Evolutionary conservation across 2,888 invertebrate species (phyloP).

Genomic region (Cephus runcator): DNA sequence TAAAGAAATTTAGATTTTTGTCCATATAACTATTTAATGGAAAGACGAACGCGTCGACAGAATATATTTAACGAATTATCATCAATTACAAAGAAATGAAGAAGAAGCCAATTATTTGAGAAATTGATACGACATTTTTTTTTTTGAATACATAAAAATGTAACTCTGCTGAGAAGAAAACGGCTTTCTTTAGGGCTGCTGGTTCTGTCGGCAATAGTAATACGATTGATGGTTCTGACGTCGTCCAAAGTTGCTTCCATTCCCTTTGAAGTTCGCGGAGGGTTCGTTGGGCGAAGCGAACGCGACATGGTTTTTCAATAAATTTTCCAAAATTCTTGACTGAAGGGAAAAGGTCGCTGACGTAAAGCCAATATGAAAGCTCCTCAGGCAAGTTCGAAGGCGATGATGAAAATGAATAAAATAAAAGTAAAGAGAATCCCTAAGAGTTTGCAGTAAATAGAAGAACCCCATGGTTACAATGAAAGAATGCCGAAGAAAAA

Average conservation of each 20-base stretch:
- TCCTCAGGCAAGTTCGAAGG: neutral
- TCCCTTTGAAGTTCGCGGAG: neutral
- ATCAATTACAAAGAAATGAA: neutral
- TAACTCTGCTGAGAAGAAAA: neutral
- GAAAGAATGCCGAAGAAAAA: neutral
- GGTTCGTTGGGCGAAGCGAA: neutral
- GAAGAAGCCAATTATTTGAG: neutral
- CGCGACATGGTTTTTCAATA: neutral
- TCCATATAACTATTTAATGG: too few species aligned
- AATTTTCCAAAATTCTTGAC: neutral
- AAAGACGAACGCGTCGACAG: too few species aligned
- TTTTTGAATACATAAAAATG: neutral
- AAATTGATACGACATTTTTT: neutral
- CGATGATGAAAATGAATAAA: neutral
- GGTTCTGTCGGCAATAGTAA: neutral
- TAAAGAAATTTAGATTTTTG: neutral
- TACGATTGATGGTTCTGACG: neutral
- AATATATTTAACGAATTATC: too few species aligned
- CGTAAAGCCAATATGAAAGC: neutral
- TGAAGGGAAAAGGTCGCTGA: neutral
- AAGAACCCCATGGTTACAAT: neutral
- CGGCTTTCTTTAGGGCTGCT: neutral
- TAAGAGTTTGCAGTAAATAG: neutral
- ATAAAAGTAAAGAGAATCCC: neutral
- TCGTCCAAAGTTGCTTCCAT: neutral